Base-by-base conservation (phyloP, 2,797 vertebrate species). In the Coluber constrictor region DNA sequence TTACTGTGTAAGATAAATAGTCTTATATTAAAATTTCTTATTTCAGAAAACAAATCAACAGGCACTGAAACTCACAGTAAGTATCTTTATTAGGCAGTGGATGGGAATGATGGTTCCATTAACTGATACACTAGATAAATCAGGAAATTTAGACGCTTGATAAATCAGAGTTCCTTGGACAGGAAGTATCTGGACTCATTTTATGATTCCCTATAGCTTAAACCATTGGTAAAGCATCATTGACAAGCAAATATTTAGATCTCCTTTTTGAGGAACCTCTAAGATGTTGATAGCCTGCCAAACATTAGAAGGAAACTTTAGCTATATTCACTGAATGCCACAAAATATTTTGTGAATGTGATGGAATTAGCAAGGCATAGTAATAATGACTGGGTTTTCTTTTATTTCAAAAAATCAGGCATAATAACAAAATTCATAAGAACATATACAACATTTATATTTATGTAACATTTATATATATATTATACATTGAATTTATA, bases 21-120 rank as follows among this genome's bases (percentile, higher is more conserved):
- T 83, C 4, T 2, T 23, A 88, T 29, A 87, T 94, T 96, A 70
- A 95, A 0, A 0, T 5, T 0, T 0, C 59, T 86, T 90, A 88
- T 97, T 98, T 66, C 96, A 98, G 98, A 94, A 97, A 97, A 96
- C 94, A 96, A 94, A 97, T 95, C 92, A 93, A 91, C 96, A 96
- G 90, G 95, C 97, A 97, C 96, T 97, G 96, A 97, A 95, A 92
- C 63, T 60, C 94, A 15, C 95, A 94, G 97, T 97, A 95, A 29
- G 97, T 96, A 54, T 56, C 23, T 70, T n/a, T 83, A 20, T 13
- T 57, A 15, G 87, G 32, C 47, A 74, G 10, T 91, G 57, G 59
- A 29, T 89, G 70, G 59, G n/a, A 83, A 83, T 27, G 7, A 56
- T 32, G 25, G 27, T 20, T 47, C 25, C 37, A 66, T 57, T 57